Percentiles rank a stretch among this genome's conserved stretches.
phyloP scores from a whole-genome alignment of 2,797 vertebrate genomes.

The Aythya fuligula region DNA sequence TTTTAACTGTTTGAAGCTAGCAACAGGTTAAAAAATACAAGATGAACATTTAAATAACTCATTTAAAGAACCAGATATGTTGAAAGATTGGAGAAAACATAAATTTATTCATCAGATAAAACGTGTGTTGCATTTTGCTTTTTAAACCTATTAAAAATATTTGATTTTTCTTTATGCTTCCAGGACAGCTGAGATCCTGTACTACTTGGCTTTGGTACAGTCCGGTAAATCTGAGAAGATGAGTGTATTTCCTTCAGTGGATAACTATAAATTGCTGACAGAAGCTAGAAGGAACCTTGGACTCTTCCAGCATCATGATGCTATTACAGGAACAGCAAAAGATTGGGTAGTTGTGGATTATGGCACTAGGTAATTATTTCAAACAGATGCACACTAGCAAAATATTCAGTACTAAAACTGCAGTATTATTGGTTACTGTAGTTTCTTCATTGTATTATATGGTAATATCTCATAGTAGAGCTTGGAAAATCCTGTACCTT shows the following conservation, averaged over 20 bases:
- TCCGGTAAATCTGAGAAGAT: constrained; percentile 77
- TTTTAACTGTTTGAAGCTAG: background rate
- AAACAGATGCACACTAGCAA: background rate
- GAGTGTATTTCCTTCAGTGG: constrained; percentile 79
- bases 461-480: background rate
- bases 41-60: background rate
- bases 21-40: background rate
- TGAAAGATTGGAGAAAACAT: background rate
- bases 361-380: constrained; percentile 84
- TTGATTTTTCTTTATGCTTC: constrained; percentile 34
- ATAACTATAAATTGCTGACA: constrained; percentile 82
- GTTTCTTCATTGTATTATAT: background rate
- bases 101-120: background rate
- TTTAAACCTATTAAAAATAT: background rate
- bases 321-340: constrained; percentile 89
- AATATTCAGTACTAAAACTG: background rate
- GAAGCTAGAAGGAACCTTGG: constrained; percentile 86
- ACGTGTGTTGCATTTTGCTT: background rate
- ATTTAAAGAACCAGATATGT: fast-evolving
- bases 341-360: constrained; percentile 93
- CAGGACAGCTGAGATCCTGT: constrained; percentile 92
- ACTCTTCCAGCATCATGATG: constrained; percentile 95
- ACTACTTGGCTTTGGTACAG: constrained; percentile 85
- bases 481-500: background rate
- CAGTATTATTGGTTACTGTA: background rate